Evolutionary conservation across 2,113 vertebrate genomes (phyloP).

Genomic region (Prunella fulvescens): DNA sequence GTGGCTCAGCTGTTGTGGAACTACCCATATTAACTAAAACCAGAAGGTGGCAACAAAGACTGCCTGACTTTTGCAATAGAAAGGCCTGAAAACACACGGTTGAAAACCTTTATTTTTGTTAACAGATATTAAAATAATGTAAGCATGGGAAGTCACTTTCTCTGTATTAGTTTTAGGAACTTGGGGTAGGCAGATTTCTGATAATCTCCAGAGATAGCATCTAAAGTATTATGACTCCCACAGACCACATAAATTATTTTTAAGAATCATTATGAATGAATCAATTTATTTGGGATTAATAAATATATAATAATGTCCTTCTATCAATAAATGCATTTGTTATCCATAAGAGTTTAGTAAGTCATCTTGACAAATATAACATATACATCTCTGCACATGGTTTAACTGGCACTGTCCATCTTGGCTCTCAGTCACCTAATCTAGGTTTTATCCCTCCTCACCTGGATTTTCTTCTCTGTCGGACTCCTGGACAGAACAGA

Average conservation of each 20-base stretch:
- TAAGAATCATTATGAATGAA: not conserved
- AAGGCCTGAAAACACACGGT: not conserved
- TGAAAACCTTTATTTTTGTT: not conserved
- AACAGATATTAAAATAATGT: not conserved
- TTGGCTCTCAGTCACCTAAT: not conserved
- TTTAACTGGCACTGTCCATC: not conserved
- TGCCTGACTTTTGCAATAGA: not conserved
- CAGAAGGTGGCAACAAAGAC: constrained; percentile 57
- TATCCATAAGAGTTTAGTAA: not conserved
- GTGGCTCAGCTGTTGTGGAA: not conserved
- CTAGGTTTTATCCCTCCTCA: not conserved
- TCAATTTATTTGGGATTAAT: not conserved
- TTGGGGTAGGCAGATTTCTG: not conserved
- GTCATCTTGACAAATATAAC: not conserved
- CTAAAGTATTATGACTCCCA: not conserved
- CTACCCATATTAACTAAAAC: not conserved
- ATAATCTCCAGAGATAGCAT: not conserved
- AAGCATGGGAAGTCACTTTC: not conserved
- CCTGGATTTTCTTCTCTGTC: not conserved
- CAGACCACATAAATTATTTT: not conserved
- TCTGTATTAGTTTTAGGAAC: not conserved
- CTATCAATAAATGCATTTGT: not conserved
- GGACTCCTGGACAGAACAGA: not conserved
- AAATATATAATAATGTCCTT: not conserved
- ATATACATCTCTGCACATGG: no score